phyloP scores from a whole-genome alignment of 2,113 vertebrate genomes.

The Melospiza melodia region DNA sequence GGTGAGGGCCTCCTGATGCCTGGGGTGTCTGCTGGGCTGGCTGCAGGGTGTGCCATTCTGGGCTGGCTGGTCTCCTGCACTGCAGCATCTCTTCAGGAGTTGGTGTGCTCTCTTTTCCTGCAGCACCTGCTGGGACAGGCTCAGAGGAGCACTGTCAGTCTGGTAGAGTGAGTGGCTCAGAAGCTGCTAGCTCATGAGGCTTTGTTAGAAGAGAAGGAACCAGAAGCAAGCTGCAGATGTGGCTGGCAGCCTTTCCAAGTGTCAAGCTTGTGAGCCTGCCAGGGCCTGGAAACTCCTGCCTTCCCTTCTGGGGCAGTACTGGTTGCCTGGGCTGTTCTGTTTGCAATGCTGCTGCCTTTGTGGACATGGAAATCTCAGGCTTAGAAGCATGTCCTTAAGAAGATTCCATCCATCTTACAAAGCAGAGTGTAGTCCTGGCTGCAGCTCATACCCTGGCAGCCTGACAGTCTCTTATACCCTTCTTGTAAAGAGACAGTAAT shows the following conservation, averaged over 20 bases:
- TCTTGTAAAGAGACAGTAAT: slow-evolving; percentile 14
- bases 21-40: not conserved
- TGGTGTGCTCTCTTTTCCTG: not conserved
- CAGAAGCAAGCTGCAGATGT: not conserved
- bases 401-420: not conserved
- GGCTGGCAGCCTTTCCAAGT: not conserved
- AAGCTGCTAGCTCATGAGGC: not conserved
- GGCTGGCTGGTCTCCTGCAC: not conserved
- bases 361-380: not conserved
- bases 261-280: not conserved
- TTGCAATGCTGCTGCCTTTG: not conserved
- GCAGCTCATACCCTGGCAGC: not conserved
- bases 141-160: not conserved
- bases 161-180: not conserved
- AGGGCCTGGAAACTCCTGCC: not conserved
- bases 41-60: not conserved
- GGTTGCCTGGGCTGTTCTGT: not conserved
- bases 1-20: not conserved
- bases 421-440: slow-evolving; percentile 16
- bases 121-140: not conserved
- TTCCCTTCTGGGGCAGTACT: not conserved
- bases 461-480: slow-evolving; percentile 12
- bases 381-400: slow-evolving; percentile 6
- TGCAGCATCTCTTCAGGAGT: not conserved
- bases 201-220: not conserved